phyloP scores from a whole-genome alignment of 2,888 invertebrate genomes.

The Metellina segmentata region DNA sequence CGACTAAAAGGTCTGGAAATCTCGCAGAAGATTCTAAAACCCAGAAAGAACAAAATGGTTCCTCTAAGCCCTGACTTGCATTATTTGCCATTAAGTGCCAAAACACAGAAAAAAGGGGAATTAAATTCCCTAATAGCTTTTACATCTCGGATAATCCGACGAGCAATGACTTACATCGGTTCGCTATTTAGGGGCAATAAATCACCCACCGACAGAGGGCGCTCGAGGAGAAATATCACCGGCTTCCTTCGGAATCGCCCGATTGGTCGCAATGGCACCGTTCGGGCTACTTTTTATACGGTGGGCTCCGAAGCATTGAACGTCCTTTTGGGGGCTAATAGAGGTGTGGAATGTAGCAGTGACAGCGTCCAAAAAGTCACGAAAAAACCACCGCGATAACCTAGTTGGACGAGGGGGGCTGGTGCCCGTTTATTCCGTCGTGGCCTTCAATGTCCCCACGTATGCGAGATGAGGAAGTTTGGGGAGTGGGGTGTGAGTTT shows the following conservation, averaged over 20 bases:
- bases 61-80: neutral
- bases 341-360: too few species aligned
- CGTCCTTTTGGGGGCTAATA: too few species aligned
- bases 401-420: too few species aligned
- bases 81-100: slow-evolving; percentile 38
- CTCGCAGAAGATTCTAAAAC: neutral
- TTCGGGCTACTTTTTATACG: too few species aligned
- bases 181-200: slow-evolving; percentile 38
- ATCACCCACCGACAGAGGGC: slow-evolving; percentile 29
- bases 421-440: too few species aligned
- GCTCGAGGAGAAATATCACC: neutral
- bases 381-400: too few species aligned
- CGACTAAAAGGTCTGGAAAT: neutral
- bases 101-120: slow-evolving; percentile 31
- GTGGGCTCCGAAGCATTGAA: too few species aligned
- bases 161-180: slow-evolving; percentile 49
- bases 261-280: too few species aligned
- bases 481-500: too few species aligned
- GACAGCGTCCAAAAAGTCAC: too few species aligned
- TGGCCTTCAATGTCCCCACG: too few species aligned
- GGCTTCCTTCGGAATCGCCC: neutral
- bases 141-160: slow-evolving; percentile 50
- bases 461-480: too few species aligned
- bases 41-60: slow-evolving; percentile 1
- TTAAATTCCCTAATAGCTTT: slow-evolving; percentile 57